phyloP scores from a whole-genome alignment of 1,140 invertebrate genomes.

The Lethocerus indicus region DNA sequence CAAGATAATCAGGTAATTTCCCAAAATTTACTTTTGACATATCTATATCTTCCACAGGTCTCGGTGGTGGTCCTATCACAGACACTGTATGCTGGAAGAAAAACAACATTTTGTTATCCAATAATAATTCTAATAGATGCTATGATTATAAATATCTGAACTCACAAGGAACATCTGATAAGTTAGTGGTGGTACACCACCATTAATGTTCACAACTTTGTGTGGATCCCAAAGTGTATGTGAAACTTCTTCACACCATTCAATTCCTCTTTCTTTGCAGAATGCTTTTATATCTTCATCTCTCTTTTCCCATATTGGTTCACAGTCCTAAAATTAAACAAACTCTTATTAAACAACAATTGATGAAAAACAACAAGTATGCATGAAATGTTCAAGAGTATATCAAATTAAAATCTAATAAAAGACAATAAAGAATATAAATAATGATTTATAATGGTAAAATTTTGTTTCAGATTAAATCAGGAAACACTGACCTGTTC shows the following conservation, averaged over 20 bases:
- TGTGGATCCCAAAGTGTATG: conserved; percentile 56
- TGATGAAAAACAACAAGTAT: conserved; percentile 5
- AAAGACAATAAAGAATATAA: too few relatives aligned
- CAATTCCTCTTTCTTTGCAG: conserved; percentile 35
- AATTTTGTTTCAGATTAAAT: too few relatives aligned
- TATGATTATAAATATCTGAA: too few relatives aligned
- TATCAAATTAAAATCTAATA: too few relatives aligned
- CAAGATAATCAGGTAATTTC: conserved; percentile 25
- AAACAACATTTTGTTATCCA: too few relatives aligned
- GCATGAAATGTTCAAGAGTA: neutral
- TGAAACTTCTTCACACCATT: conserved; percentile 39
- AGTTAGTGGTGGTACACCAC: conserved; percentile 49
- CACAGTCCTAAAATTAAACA: conserved; percentile 40
- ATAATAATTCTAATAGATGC: too few relatives aligned
- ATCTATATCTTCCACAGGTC: conserved; percentile 31
- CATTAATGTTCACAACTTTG: conserved; percentile 44
- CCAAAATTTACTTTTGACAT: conserved; percentile 32
- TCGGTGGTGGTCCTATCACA: conserved; percentile 41
- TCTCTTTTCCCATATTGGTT: conserved; percentile 45
- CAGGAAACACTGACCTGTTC: too few relatives aligned
- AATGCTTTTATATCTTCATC: conserved; percentile 38
- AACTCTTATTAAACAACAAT: neutral
- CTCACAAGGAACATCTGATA: conserved; percentile 52
- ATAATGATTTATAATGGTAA: too few relatives aligned
- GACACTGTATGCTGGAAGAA: conserved; percentile 34